These are phyloP conservation scores for Plutella xylostella DNA, from an alignment of 2,888 invertebrate species.

Conservation along the genomic window DNA sequence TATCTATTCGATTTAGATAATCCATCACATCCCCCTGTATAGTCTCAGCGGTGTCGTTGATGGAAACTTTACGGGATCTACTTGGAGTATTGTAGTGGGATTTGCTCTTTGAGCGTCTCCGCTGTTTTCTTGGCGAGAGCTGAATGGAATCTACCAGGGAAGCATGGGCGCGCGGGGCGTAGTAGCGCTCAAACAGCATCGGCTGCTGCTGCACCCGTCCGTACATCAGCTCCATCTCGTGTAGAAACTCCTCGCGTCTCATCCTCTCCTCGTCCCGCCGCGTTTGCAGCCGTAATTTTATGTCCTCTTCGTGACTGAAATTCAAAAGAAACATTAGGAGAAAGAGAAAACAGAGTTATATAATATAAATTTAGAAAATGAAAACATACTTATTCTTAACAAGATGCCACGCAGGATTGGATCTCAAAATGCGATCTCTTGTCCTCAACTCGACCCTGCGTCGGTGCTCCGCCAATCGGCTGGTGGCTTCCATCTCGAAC, in stretches of 20 bases:
- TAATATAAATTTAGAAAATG: neutral
- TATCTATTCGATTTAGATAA: conserved; percentile 45
- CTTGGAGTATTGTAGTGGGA: conserved; percentile 34
- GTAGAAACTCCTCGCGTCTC: conserved; percentile 74
- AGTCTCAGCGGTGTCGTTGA: conserved; percentile 44
- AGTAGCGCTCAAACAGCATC: conserved; percentile 77
- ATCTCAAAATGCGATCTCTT: conserved; percentile 70
- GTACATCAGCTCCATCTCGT: conserved; percentile 80
- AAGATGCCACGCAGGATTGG: conserved; percentile 78
- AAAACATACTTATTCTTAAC: conserved; percentile 66
- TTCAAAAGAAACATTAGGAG: too few species aligned
- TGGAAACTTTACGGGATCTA: conserved; percentile 46
- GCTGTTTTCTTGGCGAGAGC: conserved; percentile 46
- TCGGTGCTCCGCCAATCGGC: conserved; percentile 69
- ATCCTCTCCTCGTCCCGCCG: conserved; percentile 76
- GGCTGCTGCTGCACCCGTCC: conserved; percentile 78
- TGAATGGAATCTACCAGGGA: conserved; percentile 38
- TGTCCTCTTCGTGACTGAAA: conserved; percentile 72
- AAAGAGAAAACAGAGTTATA: conserved; percentile 21
- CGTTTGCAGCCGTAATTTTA: conserved; percentile 74
- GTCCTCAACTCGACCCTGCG: conserved; percentile 69
- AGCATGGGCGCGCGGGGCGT: conserved; percentile 63
- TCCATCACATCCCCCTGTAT: conserved; percentile 42
- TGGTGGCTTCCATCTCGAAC: conserved; percentile 73
- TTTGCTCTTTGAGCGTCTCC: conserved; percentile 27